Evolutionary conservation across 1,140 invertebrate species (phyloP).

Genomic region (Idris sp.): DNA sequence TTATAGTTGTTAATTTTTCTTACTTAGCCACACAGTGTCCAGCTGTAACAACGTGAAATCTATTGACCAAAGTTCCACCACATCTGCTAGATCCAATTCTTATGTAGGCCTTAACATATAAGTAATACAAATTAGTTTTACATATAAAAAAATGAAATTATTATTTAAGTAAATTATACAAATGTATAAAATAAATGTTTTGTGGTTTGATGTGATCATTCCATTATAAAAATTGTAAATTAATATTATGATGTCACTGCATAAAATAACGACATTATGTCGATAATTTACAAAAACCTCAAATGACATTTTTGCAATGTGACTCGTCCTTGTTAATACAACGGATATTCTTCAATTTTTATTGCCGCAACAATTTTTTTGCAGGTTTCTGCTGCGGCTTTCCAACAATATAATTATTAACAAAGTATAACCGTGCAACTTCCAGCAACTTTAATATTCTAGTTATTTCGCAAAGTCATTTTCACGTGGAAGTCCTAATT

Average conservation of each 20-base stretch:
- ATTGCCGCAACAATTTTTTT: conserved; percentile 36
- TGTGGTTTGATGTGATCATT: too few relatives aligned
- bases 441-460: conserved; percentile 28
- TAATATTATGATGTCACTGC: background rate
- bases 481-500: conserved; percentile 33
- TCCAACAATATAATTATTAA: conserved; percentile 43
- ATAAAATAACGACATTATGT: conserved; percentile 13
- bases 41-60: conserved; percentile 95
- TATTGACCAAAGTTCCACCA: conserved; percentile 94
- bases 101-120: conserved; percentile 88
- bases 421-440: conserved; percentile 29
- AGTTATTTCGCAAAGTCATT: conserved; percentile 39
- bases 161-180: too few relatives aligned
- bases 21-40: conserved; percentile 95
- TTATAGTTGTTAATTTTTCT: conserved; percentile 50
- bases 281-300: conserved; percentile 17
- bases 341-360: conserved; percentile 51
- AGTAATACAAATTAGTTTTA: background rate
- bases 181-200: too few relatives aligned
- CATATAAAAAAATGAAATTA: too few relatives aligned
- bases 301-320: conserved; percentile 46
- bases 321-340: conserved; percentile 29
- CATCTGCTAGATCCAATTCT: conserved; percentile 93
- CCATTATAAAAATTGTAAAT: background rate
- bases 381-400: conserved; percentile 31